Percentiles rank a stretch among this genome's conserved stretches.
These are phyloP conservation scores for Vultur gryphus DNA, from an alignment of 2,797 vertebrate species.

Conservation along the genomic window DNA sequence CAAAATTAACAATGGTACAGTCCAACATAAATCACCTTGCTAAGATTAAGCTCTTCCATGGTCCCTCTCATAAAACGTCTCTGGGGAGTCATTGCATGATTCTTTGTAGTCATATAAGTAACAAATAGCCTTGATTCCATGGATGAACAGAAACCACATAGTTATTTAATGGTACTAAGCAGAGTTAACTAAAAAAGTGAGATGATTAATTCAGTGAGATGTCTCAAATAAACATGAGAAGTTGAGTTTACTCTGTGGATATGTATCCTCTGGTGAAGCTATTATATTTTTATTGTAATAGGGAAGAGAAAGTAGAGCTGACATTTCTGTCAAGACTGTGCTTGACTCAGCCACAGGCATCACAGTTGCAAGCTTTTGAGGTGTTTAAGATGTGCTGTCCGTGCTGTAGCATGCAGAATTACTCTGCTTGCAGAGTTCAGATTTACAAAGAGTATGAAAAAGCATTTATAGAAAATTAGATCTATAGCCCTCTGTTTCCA, in stretches of 20 bases:
- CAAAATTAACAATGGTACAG: background rate
- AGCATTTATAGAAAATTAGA: background rate
- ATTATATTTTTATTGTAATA: background rate
- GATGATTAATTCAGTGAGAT: conserved; percentile 1
- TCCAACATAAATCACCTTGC: background rate
- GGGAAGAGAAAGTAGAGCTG: background rate
- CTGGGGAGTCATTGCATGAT: background rate
- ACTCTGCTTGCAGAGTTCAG: background rate
- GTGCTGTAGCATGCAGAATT: background rate
- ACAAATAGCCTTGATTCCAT: background rate
- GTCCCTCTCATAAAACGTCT: background rate
- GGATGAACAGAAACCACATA: background rate
- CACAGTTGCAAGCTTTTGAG: background rate
- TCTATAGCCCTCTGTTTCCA: background rate
- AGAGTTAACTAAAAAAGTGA: background rate
- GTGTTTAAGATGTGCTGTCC: background rate
- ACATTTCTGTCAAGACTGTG: background rate
- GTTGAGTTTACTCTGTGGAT: background rate
- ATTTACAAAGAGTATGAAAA: background rate
- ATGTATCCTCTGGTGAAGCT: background rate
- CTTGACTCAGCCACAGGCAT: background rate
- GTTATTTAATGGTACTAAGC: background rate
- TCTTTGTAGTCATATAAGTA: background rate
- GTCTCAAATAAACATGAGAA: background rate
- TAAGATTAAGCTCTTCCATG: background rate